Conservation (phyloP, 2,113 vertebrate genomes). For the Aleadryas rufinucha region DNA sequence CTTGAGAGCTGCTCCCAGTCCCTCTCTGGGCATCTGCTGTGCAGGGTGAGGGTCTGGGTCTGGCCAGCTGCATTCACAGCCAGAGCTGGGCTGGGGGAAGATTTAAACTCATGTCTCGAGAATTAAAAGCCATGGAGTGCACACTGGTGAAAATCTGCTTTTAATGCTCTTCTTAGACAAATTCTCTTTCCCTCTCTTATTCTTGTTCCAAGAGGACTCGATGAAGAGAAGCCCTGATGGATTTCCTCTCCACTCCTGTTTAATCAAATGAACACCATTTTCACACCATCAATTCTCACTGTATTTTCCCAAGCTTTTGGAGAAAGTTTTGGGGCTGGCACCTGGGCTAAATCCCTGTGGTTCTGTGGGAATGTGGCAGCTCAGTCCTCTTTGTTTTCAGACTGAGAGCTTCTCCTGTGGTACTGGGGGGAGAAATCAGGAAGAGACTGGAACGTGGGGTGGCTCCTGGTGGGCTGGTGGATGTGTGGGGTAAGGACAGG, state of each 20-base stretch:
- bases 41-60: neutral
- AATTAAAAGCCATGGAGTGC: neutral
- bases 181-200: neutral
- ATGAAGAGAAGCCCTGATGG: neutral
- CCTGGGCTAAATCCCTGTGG: neutral
- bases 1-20: neutral
- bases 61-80: neutral
- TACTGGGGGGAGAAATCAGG: neutral
- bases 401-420: fast-evolving
- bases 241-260: neutral
- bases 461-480: neutral
- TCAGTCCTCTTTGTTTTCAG: neutral
- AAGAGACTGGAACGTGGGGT: neutral
- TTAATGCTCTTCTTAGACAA: neutral
- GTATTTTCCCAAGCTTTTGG: neutral
- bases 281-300: neutral
- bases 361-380: neutral
- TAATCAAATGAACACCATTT: neutral
- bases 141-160: neutral
- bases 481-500: neutral
- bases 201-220: neutral
- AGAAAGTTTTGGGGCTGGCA: neutral
- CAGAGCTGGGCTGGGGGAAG: neutral
- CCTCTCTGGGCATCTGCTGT: neutral
- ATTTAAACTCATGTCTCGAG: neutral